These are phyloP conservation scores for Penelope pileata DNA, from an alignment of 2,113 vertebrate genomes.

Conservation along the genomic window DNA sequence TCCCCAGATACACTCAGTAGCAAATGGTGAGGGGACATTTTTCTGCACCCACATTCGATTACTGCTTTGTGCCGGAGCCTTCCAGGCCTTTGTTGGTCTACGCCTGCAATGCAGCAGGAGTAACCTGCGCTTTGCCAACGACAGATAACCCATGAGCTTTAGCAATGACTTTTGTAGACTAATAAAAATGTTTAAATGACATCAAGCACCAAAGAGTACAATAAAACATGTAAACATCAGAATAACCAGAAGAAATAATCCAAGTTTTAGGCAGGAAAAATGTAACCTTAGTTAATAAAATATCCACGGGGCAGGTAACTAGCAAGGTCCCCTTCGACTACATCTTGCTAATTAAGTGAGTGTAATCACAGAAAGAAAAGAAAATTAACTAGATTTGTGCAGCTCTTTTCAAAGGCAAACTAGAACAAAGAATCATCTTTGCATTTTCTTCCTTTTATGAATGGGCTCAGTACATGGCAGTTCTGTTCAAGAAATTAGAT, in stretches of 20 bases:
- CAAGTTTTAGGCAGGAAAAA: neutral
- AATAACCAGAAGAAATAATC: neutral
- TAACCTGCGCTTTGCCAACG: neutral
- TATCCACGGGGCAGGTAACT: neutral
- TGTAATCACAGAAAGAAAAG: neutral
- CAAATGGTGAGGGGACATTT: neutral
- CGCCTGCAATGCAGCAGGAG: slow-evolving; percentile 27
- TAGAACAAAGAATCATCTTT: neutral
- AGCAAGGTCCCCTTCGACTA: neutral
- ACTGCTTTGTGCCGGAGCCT: neutral
- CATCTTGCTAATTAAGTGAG: neutral
- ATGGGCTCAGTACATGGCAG: neutral
- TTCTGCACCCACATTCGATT: neutral
- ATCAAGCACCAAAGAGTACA: neutral
- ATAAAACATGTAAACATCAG: neutral
- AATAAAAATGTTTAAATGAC: neutral
- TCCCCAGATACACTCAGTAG: neutral
- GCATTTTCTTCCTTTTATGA: slow-evolving; percentile 16
- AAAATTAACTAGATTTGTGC: neutral
- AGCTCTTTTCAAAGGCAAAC: neutral
- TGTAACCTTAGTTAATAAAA: neutral
- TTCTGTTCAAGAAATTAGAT: slow-evolving; percentile 22
- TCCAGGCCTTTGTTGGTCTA: neutral
- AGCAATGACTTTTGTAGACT: neutral
- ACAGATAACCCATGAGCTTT: neutral